Conservation (phyloP, 37 sponge, comb jelly and placozoan genomes). For the Hormiphora californensis region DNA sequence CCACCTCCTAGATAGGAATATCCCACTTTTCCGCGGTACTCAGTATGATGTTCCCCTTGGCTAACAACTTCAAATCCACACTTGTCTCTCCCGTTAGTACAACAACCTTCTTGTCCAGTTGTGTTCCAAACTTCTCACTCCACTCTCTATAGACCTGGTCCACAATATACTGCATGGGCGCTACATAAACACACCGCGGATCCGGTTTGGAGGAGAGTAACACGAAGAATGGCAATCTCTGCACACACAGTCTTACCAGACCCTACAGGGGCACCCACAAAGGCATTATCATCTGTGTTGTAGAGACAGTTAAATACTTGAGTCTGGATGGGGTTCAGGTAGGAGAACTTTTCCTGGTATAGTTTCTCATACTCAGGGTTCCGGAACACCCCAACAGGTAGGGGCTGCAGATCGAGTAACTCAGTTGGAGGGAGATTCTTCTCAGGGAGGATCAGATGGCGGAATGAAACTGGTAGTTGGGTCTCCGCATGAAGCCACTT, state of each 20-base stretch:
- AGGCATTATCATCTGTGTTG: conserved; percentile 95
- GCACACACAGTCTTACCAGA: conserved; percentile 99
- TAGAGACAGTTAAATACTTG: conserved; percentile 97
- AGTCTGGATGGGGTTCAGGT: conserved; percentile 95
- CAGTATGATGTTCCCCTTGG: conserved; percentile 84
- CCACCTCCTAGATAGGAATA: conserved; percentile 92
- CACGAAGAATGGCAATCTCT: conserved; percentile 90
- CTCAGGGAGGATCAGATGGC: conserved; percentile 95
- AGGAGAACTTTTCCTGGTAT: conserved; percentile 82
- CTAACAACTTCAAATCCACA: conserved; percentile 77
- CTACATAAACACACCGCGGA: conserved; percentile 79
- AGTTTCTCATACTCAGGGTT: conserved; percentile 73
- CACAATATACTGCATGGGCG: conserved; percentile 81
- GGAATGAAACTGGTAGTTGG: conserved; percentile 90
- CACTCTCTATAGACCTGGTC: conserved; percentile 87
- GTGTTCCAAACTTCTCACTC: conserved; percentile 75
- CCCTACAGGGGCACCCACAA: conserved; percentile 94
- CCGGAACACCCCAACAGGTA: conserved; percentile 88
- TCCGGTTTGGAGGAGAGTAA: conserved; percentile 65
- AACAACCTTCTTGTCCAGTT: conserved; percentile 77
- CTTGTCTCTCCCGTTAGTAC: conserved; percentile 95
- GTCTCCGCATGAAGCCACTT: conserved; percentile 83
- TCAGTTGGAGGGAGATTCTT: conserved; percentile 97
- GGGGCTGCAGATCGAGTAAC: conserved; percentile 92
- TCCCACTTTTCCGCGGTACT: conserved; percentile 97